A percentile compares a stretch with the other conserved stretches of the same genome.
phyloP scores from a whole-genome alignment of 2,888 invertebrate genomes.

The Trissolcus brochymenae region DNA sequence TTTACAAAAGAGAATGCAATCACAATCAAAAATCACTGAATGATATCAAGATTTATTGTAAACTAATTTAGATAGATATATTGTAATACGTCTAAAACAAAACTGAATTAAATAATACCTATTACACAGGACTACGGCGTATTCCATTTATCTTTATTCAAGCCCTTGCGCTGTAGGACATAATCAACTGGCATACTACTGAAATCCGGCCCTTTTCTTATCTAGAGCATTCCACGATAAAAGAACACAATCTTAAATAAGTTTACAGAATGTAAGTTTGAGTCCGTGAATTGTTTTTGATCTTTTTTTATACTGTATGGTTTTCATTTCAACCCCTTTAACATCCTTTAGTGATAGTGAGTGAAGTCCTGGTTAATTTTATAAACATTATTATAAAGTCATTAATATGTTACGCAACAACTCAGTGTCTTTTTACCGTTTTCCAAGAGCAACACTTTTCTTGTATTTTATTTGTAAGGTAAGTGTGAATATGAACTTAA shows the following conservation, averaged over 20 bases:
- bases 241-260: background rate
- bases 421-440: too few species aligned
- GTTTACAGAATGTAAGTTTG: constrained; percentile 2
- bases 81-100: constrained; percentile 37
- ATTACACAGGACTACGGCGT: constrained; percentile 53
- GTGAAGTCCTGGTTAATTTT: too few species aligned
- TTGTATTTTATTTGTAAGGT: too few species aligned
- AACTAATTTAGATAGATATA: constrained; percentile 51
- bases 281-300: background rate
- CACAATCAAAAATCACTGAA: background rate
- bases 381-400: too few species aligned
- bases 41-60: constrained; percentile 17
- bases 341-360: too few species aligned
- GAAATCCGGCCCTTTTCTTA: background rate
- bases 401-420: too few species aligned
- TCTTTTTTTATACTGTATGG: background rate
- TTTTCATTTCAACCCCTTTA: too few species aligned
- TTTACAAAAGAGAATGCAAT: constrained; percentile 30
- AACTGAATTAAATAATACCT: constrained; percentile 43
- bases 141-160: constrained; percentile 49
- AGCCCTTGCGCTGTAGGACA: constrained; percentile 36
- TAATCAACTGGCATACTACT: background rate
- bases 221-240: constrained; percentile 7
- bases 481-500: too few species aligned
- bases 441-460: too few species aligned